Evolutionary conservation across 2,888 invertebrate species (phyloP).

Genomic region (Amphipyra berbera): DNA sequence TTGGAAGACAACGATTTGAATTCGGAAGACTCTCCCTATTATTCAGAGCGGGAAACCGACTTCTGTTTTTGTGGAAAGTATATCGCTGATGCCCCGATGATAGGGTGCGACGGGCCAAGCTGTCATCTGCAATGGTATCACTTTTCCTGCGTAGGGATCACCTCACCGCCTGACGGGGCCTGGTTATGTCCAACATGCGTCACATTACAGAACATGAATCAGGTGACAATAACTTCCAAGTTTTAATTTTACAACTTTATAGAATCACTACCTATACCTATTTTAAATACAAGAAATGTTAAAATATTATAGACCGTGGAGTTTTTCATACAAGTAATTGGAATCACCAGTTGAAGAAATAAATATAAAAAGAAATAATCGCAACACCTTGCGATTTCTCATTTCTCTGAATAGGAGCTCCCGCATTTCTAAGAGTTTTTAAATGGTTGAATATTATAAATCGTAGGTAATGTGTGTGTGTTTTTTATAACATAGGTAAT

Average conservation of each 20-base stretch:
- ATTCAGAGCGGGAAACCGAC: slow-evolving; percentile 60
- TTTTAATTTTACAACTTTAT: background rate
- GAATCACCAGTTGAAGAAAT: slow-evolving; percentile 37
- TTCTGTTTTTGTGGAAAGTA: slow-evolving; percentile 76
- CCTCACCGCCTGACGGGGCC: slow-evolving; percentile 71
- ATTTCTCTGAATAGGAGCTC: slow-evolving; percentile 6
- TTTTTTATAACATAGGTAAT: background rate
- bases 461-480: no score
- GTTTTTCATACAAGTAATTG: slow-evolving; percentile 40
- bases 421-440: slow-evolving; percentile 14
- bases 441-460: slow-evolving; percentile 6
- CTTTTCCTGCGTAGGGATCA: slow-evolving; percentile 76
- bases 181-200: slow-evolving; percentile 77
- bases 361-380: slow-evolving; percentile 40
- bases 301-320: no score
- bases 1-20: slow-evolving; percentile 45
- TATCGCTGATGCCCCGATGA: slow-evolving; percentile 71
- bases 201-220: slow-evolving; percentile 38
- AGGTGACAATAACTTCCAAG: slow-evolving; percentile 44
- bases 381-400: slow-evolving; percentile 14
- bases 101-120: slow-evolving; percentile 74
- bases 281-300: background rate
- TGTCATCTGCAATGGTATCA: slow-evolving; percentile 78
- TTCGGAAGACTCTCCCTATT: slow-evolving; percentile 44
- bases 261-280: no score